These are phyloP conservation scores for Thaleichthys pacificus DNA, from an alignment of 2,797 vertebrate species.

Conservation along the genomic window DNA sequence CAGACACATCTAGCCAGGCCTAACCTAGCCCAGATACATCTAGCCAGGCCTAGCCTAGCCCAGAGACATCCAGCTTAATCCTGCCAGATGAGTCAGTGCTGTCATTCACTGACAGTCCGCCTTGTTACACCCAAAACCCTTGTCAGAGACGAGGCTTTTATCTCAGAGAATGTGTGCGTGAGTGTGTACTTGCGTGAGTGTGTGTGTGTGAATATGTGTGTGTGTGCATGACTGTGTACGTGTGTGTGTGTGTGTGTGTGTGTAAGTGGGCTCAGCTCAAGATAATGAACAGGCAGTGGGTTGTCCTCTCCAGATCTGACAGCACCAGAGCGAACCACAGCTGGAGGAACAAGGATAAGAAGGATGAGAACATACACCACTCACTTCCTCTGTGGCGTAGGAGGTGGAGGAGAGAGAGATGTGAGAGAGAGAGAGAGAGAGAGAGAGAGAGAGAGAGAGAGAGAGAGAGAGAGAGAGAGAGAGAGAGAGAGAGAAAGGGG, in stretches of 20 bases:
- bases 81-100: background rate
- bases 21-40: too few relatives aligned
- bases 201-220: background rate
- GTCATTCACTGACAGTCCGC: background rate
- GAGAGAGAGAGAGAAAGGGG: background rate
- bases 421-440: constrained; percentile 11
- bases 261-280: too few relatives aligned
- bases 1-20: too few relatives aligned
- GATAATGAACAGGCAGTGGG: background rate
- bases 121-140: background rate
- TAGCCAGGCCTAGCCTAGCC: too few relatives aligned
- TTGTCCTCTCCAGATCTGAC: constrained; percentile 2
- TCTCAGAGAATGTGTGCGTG: background rate
- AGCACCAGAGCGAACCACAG: background rate
- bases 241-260: background rate
- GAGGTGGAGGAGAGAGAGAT: background rate
- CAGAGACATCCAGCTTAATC: background rate
- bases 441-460: constrained; percentile 1
- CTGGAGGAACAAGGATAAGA: too few relatives aligned
- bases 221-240: background rate
- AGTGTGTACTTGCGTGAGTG: too few relatives aligned
- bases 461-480: constrained; percentile 17
- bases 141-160: background rate
- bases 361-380: too few relatives aligned
- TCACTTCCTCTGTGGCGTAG: background rate